phyloP scores from a whole-genome alignment of 1,140 invertebrate genomes.

The Drosophila takahashii region DNA sequence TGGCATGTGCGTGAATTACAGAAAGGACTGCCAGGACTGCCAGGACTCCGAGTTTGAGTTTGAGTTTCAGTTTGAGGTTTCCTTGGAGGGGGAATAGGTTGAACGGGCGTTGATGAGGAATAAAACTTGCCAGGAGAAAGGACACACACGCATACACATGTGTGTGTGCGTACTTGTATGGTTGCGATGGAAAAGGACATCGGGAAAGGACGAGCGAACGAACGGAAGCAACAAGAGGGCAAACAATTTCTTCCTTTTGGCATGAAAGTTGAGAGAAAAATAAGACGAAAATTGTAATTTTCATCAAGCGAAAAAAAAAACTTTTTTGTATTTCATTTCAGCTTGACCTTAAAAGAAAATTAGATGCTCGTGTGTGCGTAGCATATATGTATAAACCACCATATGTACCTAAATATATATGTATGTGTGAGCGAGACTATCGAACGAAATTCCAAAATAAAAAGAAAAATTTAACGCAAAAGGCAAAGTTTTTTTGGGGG shows the following conservation, averaged over 20 bases:
- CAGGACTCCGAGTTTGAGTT: conserved; percentile 16
- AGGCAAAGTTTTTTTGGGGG: conserved; percentile 67
- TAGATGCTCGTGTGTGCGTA: conserved; percentile 61
- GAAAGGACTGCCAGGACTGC: conserved; percentile 32
- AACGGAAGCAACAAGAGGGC: conserved; percentile 76
- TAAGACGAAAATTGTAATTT: conserved; percentile 82
- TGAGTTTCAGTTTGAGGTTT: conserved; percentile 9
- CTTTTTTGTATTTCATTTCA: conserved; percentile 72
- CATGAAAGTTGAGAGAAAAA: conserved; percentile 79
- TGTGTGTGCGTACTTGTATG: conserved; percentile 55
- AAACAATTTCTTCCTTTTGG: conserved; percentile 52
- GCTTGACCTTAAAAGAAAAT: conserved; percentile 77
- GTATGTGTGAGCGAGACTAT: conserved; percentile 55
- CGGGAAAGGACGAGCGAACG: conserved; percentile 32
- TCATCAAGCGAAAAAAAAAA: conserved; percentile 66
- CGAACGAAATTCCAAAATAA: conserved; percentile 82
- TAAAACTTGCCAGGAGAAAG: conserved; percentile 47
- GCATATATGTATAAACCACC: conserved; percentile 9
- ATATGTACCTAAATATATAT: conserved; percentile 22
- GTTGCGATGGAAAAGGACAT: conserved; percentile 39
- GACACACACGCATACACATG: conserved; percentile 14
- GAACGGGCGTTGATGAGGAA: conserved; percentile 61
- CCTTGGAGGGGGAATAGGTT: conserved; percentile 25
- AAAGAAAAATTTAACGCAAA: conserved; percentile 83
- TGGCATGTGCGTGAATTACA: conserved; percentile 29